Percentiles rank a stretch among this genome's conserved stretches.
These are phyloP conservation scores for Trichosurus vulpecula DNA, from an alignment of 2,797 vertebrate species.

Conservation along the genomic window DNA sequence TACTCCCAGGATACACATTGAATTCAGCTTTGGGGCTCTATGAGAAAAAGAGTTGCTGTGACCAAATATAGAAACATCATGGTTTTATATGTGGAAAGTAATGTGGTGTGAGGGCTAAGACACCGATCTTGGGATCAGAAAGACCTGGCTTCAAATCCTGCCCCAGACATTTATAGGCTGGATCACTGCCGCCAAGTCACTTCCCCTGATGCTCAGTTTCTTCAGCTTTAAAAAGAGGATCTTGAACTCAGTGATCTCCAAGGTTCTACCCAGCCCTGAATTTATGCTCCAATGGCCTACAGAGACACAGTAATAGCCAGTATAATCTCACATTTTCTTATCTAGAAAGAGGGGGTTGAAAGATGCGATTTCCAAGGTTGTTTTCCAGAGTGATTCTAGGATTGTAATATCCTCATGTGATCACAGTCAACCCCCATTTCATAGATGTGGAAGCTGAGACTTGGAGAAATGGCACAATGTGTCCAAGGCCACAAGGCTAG, in stretches of 20 bases:
- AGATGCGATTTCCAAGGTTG: not conserved
- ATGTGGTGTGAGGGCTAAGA: not conserved
- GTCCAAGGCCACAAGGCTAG: too few relatives aligned
- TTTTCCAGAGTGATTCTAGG: not conserved
- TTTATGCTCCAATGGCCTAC: not conserved
- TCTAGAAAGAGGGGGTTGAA: not conserved
- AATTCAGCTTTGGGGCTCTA: not conserved
- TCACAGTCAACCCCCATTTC: not conserved
- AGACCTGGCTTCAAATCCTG: not conserved
- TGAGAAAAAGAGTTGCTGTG: not conserved
- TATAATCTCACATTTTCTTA: not conserved
- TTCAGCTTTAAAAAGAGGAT: not conserved
- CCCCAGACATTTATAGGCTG: not conserved
- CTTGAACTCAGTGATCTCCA: not conserved
- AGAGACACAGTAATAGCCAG: not conserved
- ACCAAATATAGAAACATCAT: not conserved
- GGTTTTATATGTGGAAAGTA: not conserved
- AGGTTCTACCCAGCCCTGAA: not conserved
- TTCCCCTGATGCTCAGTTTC: not conserved
- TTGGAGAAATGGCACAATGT: not conserved
- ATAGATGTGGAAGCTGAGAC: not conserved
- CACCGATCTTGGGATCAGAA: not conserved
- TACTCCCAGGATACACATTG: not conserved
- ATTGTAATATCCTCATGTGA: not conserved
- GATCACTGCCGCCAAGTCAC: not conserved